Evolutionary conservation across 2,113 vertebrate genomes (phyloP).

Genomic region (Xenopus tropicalis): DNA sequence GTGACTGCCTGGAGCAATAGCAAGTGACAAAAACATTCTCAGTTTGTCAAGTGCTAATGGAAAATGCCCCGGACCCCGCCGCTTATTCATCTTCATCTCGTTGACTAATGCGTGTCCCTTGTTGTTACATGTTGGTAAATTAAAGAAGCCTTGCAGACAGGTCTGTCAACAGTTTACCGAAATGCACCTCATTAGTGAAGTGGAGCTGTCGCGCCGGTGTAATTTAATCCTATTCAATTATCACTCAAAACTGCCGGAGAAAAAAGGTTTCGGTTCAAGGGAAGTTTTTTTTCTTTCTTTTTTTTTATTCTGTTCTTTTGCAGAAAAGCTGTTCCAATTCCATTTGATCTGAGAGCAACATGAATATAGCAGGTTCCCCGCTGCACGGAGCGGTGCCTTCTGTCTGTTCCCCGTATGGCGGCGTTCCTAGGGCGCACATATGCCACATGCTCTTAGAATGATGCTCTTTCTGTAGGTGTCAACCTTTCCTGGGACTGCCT

Average conservation of each 20-base stretch:
- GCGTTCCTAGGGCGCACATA: no score
- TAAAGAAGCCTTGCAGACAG: constrained; percentile 75
- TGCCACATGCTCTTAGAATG: no score
- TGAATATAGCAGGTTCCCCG: neutral
- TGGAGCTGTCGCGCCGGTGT: constrained; percentile 65
- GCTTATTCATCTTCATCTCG: constrained; percentile 80
- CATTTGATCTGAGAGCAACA: neutral
- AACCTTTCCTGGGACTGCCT: no score
- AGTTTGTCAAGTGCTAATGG: constrained; percentile 77
- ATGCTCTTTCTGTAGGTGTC: no score
- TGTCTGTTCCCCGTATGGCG: no score
- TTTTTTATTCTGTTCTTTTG: no score
- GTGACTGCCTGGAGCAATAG: constrained; percentile 69
- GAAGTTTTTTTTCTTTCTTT: neutral
- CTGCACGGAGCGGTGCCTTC: no score
- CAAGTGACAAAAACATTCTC: constrained; percentile 74
- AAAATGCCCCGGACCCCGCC: constrained; percentile 68
- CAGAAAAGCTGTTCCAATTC: neutral
- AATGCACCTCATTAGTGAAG: constrained; percentile 74
- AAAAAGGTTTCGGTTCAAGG: constrained; percentile 59
- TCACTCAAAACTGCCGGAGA: constrained; percentile 70
- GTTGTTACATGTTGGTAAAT: constrained; percentile 77
- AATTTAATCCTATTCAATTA: constrained; percentile 80
- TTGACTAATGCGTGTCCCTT: constrained; percentile 76
- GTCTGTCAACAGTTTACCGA: constrained; percentile 82